phyloP scores from a whole-genome alignment of 2,888 invertebrate species.

The Adineta ricciae region DNA sequence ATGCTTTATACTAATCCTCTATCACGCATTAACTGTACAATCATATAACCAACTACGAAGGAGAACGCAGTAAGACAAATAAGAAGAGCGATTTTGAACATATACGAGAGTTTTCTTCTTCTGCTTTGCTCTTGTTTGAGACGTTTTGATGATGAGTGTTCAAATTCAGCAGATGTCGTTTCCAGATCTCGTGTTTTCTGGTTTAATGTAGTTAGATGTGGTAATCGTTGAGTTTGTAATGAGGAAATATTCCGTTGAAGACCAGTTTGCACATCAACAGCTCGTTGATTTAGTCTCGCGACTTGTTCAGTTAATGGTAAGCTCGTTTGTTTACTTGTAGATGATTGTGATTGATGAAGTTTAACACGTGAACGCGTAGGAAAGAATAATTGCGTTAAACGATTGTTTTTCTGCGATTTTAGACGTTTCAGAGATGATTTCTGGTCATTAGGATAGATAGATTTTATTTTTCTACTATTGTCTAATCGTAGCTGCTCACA shows the following conservation, averaged over 20 bases:
- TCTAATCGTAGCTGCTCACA: not conserved
- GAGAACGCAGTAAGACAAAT: not conserved
- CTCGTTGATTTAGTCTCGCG: not conserved
- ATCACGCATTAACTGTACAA: not conserved
- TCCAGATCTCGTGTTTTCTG: not conserved
- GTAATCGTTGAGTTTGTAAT: constrained; percentile 4
- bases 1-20: not conserved
- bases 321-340: not conserved
- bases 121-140: not conserved
- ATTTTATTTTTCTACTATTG: not conserved
- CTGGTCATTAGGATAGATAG: not conserved
- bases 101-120: not conserved
- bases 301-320: not conserved
- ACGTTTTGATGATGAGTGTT: not conserved
- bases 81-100: not conserved
- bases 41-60: not conserved
- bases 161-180: not conserved
- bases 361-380: not conserved
- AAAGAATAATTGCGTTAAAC: not conserved
- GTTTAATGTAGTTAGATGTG: not conserved
- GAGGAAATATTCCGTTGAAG: not conserved
- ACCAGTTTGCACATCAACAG: not conserved
- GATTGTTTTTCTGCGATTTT: not conserved
- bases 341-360: not conserved
- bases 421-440: not conserved